phyloP scores from a whole-genome alignment of 1,140 invertebrate species.

The Drosophila dunni region DNA sequence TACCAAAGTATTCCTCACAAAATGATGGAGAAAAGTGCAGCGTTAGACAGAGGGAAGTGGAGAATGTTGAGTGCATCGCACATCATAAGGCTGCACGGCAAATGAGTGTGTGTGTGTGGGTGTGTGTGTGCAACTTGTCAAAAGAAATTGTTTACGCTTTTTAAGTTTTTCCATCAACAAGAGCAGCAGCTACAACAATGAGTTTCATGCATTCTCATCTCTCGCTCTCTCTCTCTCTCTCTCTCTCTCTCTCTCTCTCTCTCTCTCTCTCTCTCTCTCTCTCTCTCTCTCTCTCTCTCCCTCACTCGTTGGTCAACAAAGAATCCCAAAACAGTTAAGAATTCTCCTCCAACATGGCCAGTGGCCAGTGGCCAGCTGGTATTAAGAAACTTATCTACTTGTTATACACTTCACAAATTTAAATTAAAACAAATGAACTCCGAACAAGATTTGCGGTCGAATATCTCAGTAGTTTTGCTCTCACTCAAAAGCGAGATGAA shows the following conservation, averaged over 20 bases:
- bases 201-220: slow-evolving; percentile 29
- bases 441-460: slow-evolving; percentile 21
- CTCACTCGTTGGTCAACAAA: neutral
- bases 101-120: slow-evolving; percentile 7
- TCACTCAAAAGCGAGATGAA: slow-evolving; percentile 3
- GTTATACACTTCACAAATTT: slow-evolving; percentile 32
- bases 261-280: no score
- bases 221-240: no score
- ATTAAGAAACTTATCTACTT: slow-evolving; percentile 21
- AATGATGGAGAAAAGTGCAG: slow-evolving; percentile 4
- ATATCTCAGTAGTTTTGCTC: slow-evolving; percentile 7
- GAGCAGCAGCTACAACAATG: slow-evolving; percentile 28
- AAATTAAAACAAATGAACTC: slow-evolving; percentile 41
- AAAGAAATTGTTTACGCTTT: slow-evolving; percentile 70
- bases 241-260: no score
- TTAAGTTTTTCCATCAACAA: slow-evolving; percentile 38
- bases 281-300: no score
- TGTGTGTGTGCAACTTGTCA: slow-evolving; percentile 42
- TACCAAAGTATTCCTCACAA: neutral
- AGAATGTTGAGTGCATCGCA: slow-evolving; percentile 30
- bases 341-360: slow-evolving; percentile 8
- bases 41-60: neutral
- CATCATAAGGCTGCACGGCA: slow-evolving; percentile 9
- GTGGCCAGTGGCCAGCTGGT: slow-evolving; percentile 5
- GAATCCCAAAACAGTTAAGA: neutral